Conservation (phyloP, 35 echinoderm and acorn worm genomes). For the Amphiura filiformis region DNA sequence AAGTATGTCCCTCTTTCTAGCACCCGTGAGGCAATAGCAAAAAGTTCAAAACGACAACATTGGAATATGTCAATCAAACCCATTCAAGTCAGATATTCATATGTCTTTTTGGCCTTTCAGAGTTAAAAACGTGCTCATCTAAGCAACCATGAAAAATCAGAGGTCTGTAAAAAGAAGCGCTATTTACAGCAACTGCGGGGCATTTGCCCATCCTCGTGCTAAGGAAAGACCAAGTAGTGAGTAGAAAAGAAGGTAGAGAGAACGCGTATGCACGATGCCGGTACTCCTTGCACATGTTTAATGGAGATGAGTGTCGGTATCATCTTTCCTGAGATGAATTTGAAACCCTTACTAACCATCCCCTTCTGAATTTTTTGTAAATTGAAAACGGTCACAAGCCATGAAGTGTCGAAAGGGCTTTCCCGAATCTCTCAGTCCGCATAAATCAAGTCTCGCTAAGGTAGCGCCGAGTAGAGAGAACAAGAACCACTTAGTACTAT, state of each 20-base stretch:
- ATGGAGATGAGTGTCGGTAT: constrained; percentile 11
- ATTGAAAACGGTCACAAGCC: constrained; percentile 13
- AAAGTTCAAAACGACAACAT: background rate
- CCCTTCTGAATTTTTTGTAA: constrained; percentile 7
- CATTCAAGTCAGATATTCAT: constrained; percentile 7
- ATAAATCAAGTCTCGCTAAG: constrained; percentile 10
- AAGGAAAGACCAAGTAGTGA: background rate
- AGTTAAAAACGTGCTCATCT: background rate
- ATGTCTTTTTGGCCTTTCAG: constrained; percentile 10
- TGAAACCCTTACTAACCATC: constrained; percentile 5
- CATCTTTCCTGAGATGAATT: constrained; percentile 14
- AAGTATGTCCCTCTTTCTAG: background rate
- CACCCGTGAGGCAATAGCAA: background rate
- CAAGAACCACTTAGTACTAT: constrained; percentile 11
- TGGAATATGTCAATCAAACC: constrained; percentile 1
- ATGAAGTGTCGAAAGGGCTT: constrained; percentile 13
- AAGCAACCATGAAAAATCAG: background rate
- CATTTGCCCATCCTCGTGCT: background rate
- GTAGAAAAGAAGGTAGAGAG: background rate
- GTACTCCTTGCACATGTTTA: background rate
- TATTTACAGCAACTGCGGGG: background rate
- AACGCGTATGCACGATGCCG: background rate
- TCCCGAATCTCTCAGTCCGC: constrained; percentile 8
- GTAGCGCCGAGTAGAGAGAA: constrained; percentile 1
- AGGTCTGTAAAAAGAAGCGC: constrained; percentile 9